Evolutionary conservation across 1,140 invertebrate species (phyloP).

Genomic region (Diploscapter pachys): DNA sequence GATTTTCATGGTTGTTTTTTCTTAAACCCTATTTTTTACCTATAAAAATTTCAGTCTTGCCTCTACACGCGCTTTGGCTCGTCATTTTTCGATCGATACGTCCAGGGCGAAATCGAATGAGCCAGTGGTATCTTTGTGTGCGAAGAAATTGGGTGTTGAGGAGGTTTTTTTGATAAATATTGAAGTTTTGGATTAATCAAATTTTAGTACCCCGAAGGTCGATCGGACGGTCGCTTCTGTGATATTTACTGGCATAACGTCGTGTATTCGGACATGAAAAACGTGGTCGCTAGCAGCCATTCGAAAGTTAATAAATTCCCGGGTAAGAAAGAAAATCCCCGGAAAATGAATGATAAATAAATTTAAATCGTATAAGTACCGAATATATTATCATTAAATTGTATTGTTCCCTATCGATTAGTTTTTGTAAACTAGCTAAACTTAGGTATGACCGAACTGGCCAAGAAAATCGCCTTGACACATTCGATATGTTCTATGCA

Average conservation of each 20-base stretch:
- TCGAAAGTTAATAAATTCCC: constrained; percentile 61
- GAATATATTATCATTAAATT: too few relatives aligned
- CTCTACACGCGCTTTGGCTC: background rate
- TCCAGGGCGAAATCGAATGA: constrained; percentile 53
- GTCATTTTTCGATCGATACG: constrained; percentile 47
- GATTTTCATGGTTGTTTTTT: too few relatives aligned
- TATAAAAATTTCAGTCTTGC: too few relatives aligned
- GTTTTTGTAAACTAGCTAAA: too few relatives aligned
- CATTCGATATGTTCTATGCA: constrained; percentile 62
- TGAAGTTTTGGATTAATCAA: constrained; percentile 7
- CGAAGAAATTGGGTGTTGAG: constrained; percentile 46
- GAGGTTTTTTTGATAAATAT: constrained; percentile 36
- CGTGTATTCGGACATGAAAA: constrained; percentile 59
- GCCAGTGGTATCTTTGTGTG: constrained; percentile 55
- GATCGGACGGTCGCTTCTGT: constrained; percentile 56
- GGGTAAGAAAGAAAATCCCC: constrained; percentile 29
- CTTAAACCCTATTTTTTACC: too few relatives aligned
- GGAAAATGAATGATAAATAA: constrained; percentile 18
- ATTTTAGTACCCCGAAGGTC: constrained; percentile 58
- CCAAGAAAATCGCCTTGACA: constrained; percentile 63
- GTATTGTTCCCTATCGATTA: too few relatives aligned
- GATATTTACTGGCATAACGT: constrained; percentile 62
- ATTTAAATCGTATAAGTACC: too few relatives aligned
- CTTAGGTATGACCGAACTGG: constrained; percentile 62
- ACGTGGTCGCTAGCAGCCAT: constrained; percentile 54